Evolutionary conservation across 2,113 vertebrate genomes (phyloP), one percentile per base, ranked within the genome.

Genomic region (Pollimyrus isidori): DNA sequence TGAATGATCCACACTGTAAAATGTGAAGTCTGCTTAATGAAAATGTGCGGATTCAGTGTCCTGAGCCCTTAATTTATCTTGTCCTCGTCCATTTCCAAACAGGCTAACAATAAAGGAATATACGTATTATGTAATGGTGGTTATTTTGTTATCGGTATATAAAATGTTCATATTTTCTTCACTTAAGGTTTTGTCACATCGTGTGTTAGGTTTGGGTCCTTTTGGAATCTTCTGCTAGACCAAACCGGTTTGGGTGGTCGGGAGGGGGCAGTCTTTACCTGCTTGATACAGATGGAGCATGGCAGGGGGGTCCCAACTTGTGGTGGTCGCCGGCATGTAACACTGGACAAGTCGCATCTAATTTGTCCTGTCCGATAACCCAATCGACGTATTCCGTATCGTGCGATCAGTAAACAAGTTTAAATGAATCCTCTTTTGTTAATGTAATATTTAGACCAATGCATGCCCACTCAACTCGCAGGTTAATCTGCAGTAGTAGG

Each of bases 21-120:
- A 84, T 45, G 80, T 42, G 6, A 48, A 85, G 21, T 49, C 83
- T 21, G 82, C 21, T 17, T 80, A 19, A 39, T 80, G 73, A n/a
- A 48, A 84, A 86, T 26, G 45, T 86, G 42, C 21, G 26, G 35
- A 50, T 21, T 46, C 45, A 10, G 6, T 23, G 82, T 84, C 19
- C 21, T 21, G 45, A 50, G 42, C 48, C 48, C 83, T 15, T 26
- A 86, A 86, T 26, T 86, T 48, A 84, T 46, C 82, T 19, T 84
- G 46, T 42, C 39, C 39, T 84, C 9, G 82, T 48, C 45, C 13
- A 86, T n/a, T 86, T 49, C n/a, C 83, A 49, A 86, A 86, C n/a
- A 86, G 45, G 11, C 46, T 86, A 50, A 48, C 83, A 86, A 86
- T 86, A 86, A 86, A 86, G 45, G 45, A 50, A 48, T 86, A 86